Conservation (phyloP, 2,113 vertebrate genomes). For the Microtus richardsoni region DNA sequence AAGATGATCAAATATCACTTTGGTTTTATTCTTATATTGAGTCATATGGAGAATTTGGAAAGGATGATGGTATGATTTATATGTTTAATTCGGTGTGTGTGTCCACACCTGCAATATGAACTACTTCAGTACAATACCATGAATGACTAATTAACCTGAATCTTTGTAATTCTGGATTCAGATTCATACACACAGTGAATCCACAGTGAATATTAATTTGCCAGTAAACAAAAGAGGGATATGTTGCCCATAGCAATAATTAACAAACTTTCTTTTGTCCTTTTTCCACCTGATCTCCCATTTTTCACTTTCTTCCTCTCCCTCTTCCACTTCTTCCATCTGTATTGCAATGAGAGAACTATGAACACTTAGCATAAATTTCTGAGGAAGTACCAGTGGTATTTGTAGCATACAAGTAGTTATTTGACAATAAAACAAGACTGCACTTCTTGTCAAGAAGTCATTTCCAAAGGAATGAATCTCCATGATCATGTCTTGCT, state of each 20-base stretch:
- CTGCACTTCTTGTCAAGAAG: background rate
- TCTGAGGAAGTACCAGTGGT: background rate
- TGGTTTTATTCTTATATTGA: background rate
- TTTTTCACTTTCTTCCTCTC: fast-evolving
- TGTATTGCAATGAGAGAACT: background rate
- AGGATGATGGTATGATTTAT: background rate
- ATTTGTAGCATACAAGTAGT: background rate
- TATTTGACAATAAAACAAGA: background rate
- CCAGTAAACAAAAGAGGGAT: slow-evolving; percentile 29
- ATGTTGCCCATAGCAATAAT: background rate
- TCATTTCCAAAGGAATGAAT: background rate
- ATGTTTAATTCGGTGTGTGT: background rate
- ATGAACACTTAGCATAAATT: background rate
- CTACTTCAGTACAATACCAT: background rate
- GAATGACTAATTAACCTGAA: background rate
- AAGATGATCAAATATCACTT: background rate
- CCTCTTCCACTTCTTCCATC: background rate
- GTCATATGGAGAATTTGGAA: background rate
- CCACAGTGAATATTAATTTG: background rate
- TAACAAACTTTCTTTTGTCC: background rate
- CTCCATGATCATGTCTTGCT: background rate
- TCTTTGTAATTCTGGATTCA: background rate
- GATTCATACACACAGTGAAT: background rate
- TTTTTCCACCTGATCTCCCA: background rate
- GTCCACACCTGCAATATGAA: background rate